These are phyloP conservation scores for Cyclina sinensis DNA, from an alignment of 1,140 invertebrate genomes.

Conservation along the genomic window DNA sequence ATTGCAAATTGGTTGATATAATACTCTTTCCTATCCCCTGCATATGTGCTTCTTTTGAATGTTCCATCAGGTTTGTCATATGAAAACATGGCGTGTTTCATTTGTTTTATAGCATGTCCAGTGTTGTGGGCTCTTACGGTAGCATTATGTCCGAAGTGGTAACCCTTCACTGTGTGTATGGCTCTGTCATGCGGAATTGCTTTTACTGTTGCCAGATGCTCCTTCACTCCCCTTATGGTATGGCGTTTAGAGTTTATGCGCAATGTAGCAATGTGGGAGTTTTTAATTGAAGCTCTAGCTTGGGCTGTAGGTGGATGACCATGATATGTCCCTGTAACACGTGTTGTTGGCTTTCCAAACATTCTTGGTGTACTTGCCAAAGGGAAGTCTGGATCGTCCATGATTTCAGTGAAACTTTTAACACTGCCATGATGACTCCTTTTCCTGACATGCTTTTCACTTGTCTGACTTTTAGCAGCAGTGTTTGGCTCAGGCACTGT, in stretches of 20 bases:
- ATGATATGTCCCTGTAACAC: neutral
- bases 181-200: slow-evolving; percentile 29
- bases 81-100: neutral
- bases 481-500: slow-evolving; percentile 56
- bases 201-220: slow-evolving; percentile 47
- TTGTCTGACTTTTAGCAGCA: neutral
- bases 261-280: slow-evolving; percentile 42
- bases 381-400: neutral
- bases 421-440: neutral
- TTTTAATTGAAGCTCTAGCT: neutral
- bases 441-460: neutral
- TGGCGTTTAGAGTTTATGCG: slow-evolving; percentile 11
- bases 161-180: slow-evolving; percentile 57
- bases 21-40: slow-evolving; percentile 73
- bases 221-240: slow-evolving; percentile 4
- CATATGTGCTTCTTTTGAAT: slow-evolving; percentile 22
- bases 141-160: slow-evolving; percentile 52
- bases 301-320: neutral
- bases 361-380: neutral
- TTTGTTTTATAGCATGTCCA: slow-evolving; percentile 35
- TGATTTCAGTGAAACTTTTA: neutral
- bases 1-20: slow-evolving; percentile 80
- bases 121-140: slow-evolving; percentile 55
- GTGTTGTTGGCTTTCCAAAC: neutral
- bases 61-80: slow-evolving; percentile 18